A percentile compares a stretch with the other conserved stretches of the same genome.
Evolutionary conservation across 2,888 invertebrate genomes (phyloP).

Genomic region (Spicauda simplicius): DNA sequence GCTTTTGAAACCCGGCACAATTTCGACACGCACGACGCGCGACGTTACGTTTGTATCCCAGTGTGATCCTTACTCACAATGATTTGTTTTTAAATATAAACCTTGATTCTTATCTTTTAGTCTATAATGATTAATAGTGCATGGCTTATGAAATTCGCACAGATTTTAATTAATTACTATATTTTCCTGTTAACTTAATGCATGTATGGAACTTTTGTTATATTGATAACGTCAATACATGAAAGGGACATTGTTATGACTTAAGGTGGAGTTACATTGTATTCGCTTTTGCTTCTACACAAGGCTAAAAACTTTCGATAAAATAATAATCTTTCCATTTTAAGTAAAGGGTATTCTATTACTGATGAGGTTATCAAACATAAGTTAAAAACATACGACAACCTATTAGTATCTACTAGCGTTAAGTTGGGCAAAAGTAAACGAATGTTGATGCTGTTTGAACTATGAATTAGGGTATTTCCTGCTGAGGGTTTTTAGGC

Average conservation of each 20-base stretch:
- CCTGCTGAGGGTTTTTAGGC: slow-evolving; percentile 29
- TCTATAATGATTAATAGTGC: neutral
- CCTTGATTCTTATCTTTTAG: neutral
- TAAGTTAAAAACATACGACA: neutral
- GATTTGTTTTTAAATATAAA: neutral
- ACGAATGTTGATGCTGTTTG: slow-evolving; percentile 35
- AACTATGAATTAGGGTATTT: slow-evolving; percentile 37
- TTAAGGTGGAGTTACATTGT: neutral
- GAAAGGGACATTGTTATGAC: too few species aligned
- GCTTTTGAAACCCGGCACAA: slow-evolving; percentile 67
- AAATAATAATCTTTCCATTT: neutral
- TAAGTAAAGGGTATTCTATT: neutral
- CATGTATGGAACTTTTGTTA: too few species aligned
- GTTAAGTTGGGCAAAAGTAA: slow-evolving; percentile 28
- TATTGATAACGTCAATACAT: too few species aligned
- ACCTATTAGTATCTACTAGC: slow-evolving; percentile 3
- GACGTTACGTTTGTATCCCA: slow-evolving; percentile 61
- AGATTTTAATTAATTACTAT: too few species aligned
- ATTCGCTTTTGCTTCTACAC: neutral
- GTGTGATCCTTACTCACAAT: slow-evolving; percentile 23
- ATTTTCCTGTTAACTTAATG: too few species aligned
- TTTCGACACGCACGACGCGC: slow-evolving; percentile 57
- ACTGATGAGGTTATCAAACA: neutral
- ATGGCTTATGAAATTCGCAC: too few species aligned
- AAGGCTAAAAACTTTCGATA: neutral